Base-by-base conservation (phyloP, 2,113 vertebrate genomes). In the Thalassoma bifasciatum region DNA sequence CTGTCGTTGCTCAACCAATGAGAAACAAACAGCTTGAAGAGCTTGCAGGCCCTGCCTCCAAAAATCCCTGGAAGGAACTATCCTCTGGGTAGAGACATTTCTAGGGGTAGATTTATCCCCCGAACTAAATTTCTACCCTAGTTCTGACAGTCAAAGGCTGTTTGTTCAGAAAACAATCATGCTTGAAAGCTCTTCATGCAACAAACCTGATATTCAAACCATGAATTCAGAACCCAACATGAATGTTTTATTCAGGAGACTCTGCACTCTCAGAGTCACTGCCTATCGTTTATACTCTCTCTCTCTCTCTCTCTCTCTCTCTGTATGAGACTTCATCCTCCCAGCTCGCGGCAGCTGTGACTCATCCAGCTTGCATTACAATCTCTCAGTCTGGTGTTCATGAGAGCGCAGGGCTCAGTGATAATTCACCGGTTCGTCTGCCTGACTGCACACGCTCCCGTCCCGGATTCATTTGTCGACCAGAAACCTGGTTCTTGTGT, bases 311-410 rank as follows among this genome's bases (percentile, higher is more conserved):
- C 57, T n/a, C 46, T 49, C 46, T 10, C 46, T n/a, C 6, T 10
- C 19, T 49, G 46, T n/a, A 49, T 49, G 67, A 54, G 56, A 79
- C 42, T 82, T 70, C 65, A 36, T 57, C 26, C 56, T 58, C 19
- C 14, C 11, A 61, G 67, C 84, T 79, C 66, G n/a, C 66, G 68
- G 68, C 79, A 30, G 77, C 56, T 68, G 47, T 84, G 81, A 83
- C 70, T 78, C 87, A 86, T 81, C 50, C 72, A 51, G 80, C 54
- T 83, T 71, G 36, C 37, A 50, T 82, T 77, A 74, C 62, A 79
- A 66, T 82, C 68, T 60, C 47, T 68, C 14, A 59, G 68, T 67
- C 44, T 67, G 66, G 49, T 26, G 13, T 66, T 76, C 73, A 66
- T 26, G 62, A 2, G 44, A 58, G 68, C 0, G 26, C 11, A 1